A percentile compares a stretch with the other conserved stretches of the same genome.
These are phyloP conservation scores for Lates japonicus DNA, from an alignment of 2,797 vertebrate species.

Conservation along the genomic window DNA sequence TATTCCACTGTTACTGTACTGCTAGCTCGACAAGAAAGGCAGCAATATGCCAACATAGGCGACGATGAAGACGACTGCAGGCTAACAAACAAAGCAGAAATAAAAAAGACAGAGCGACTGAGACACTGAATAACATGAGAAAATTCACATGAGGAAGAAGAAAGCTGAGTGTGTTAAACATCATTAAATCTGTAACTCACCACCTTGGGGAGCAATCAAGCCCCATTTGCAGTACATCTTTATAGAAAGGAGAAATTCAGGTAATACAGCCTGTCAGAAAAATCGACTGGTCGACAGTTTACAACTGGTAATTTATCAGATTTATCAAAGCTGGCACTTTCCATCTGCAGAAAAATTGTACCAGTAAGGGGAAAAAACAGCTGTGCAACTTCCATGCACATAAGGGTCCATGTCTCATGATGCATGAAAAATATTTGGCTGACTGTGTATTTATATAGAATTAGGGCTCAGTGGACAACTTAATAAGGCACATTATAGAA, in stretches of 20 bases:
- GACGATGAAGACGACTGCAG: no score
- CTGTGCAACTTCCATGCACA: constrained; percentile 64
- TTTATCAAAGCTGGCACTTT: constrained; percentile 73
- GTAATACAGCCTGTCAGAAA: constrained; percentile 52
- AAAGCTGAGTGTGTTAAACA: constrained; percentile 55
- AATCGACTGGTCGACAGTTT: constrained; percentile 75
- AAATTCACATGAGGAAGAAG: constrained; percentile 24
- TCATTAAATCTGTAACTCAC: constrained; percentile 56
- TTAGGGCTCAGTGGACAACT: constrained; percentile 23
- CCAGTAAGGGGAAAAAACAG: constrained; percentile 70
- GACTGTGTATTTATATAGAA: constrained; percentile 59
- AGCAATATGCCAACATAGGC: no score
- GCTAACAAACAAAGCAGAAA: no score
- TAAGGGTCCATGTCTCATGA: constrained; percentile 55
- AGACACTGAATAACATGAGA: background rate
- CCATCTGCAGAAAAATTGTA: constrained; percentile 62
- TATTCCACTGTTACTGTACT: no score
- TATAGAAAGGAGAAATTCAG: constrained; percentile 50
- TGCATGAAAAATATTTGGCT: constrained; percentile 71
- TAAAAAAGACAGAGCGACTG: background rate
- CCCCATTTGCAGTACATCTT: constrained; percentile 50
- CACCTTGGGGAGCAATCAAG: constrained; percentile 59
- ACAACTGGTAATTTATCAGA: constrained; percentile 74
- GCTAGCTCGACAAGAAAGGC: no score
- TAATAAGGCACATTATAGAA: constrained; percentile 43